Evolutionary conservation across 2,888 invertebrate genomes (phyloP), one percentile per base, ranked within the genome.

Genomic region (Melanchra persicariae): DNA sequence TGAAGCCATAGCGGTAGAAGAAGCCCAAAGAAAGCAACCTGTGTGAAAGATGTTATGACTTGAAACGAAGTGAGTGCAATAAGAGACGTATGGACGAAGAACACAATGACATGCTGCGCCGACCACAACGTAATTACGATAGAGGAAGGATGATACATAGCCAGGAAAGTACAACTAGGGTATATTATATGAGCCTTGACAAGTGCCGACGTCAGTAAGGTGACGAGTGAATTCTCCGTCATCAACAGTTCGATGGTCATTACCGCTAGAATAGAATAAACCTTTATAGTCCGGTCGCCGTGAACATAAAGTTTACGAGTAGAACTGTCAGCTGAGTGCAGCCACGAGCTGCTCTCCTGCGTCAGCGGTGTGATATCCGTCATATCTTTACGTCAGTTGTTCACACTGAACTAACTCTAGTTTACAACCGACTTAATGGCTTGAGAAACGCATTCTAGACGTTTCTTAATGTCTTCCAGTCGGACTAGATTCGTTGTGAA

Each of bases 371-470:
- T 34, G 30, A 77, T 49, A 58, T 54, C 37, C 19, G 15, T 58
- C 19, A 34, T 55, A 47, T 77, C 52, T 68, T 61, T 45, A 77
- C 59, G 58, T 58, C 22, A 17, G 34, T 5, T 57, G 12, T 73
- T 72, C 49, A 60, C 61, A 49, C 34, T 73, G 43, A 49, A 74
- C 59, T 72, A 51, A 58, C 45, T 47, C 22, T 58, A 34, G 51
- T 52, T 80, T 74, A 63, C 34, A 37, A 24, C 45, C 7, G 37
- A 40, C 10, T 22, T 26, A 59, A 79, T 26, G 52, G 47, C 24
- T 26, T 47, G 30, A n/a, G n/a, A 15, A 47, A 51, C 45, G 40
- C 19, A 37, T 19, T n/a, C 24, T 26, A 59, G 37, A 37, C 10
- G 24, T n/a, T 24, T 30, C 8, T 15, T 24, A 24, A 54, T 17